Percentiles rank a stretch among this genome's conserved stretches.
Conservation (phyloP, 2,113 vertebrate species). For the Ranitomeya imitator region DNA sequence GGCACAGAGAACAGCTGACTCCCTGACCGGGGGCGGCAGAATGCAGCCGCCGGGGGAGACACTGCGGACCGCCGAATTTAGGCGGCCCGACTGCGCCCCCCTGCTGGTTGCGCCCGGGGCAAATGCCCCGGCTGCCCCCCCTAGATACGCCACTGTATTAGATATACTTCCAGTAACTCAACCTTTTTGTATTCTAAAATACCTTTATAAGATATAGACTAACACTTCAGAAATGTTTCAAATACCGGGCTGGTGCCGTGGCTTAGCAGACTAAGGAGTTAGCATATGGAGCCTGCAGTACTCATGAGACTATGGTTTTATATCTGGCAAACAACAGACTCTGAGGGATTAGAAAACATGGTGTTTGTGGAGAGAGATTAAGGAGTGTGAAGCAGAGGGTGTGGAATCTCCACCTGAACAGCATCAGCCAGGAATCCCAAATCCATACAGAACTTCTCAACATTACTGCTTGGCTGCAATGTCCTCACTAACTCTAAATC, state of each 20-base stretch:
- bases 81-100: too few relatives aligned
- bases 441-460: neutral
- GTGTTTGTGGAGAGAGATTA: conserved; percentile 57
- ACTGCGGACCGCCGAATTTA: too few relatives aligned
- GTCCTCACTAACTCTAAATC: neutral
- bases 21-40: too few relatives aligned
- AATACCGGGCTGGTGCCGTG: conserved; percentile 73
- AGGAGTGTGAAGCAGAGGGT: conserved; percentile 59
- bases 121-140: too few relatives aligned
- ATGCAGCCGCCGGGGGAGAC: too few relatives aligned
- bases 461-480: too few relatives aligned
- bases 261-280: conserved; percentile 73
- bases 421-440: neutral
- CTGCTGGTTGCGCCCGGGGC: too few relatives aligned
- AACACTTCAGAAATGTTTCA: conserved; percentile 78
- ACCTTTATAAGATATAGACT: conserved; percentile 78
- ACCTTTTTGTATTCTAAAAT: conserved; percentile 79
- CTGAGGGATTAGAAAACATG: conserved; percentile 63
- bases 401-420: conserved; percentile 8
- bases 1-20: too few relatives aligned
- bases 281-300: conserved; percentile 76
- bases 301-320: conserved; percentile 71
- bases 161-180: conserved; percentile 76
- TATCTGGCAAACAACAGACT: conserved; percentile 65
- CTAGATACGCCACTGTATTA: too few relatives aligned